Evolutionary conservation across 2,113 vertebrate genomes (phyloP).

Genomic region (Larimichthys crocea): DNA sequence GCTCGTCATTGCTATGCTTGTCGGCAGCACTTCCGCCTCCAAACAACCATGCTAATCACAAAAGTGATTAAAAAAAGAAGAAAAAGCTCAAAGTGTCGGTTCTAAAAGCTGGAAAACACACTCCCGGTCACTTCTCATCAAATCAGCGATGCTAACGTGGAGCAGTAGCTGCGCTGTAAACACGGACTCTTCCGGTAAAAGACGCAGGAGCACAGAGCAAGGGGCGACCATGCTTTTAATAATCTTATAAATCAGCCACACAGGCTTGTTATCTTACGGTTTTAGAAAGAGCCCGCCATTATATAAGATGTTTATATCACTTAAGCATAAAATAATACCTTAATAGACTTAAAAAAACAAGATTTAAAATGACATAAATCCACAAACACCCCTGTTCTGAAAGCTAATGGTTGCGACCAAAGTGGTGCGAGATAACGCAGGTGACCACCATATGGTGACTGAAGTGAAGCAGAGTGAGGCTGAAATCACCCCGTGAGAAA

Average conservation of each 20-base stretch:
- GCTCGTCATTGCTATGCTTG: slow-evolving; percentile 61
- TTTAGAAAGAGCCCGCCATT: accelerated
- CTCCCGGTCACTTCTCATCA: background rate
- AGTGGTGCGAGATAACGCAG: slow-evolving; percentile 70
- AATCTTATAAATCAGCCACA: background rate
- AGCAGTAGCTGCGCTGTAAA: slow-evolving; percentile 73
- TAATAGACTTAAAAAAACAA: background rate
- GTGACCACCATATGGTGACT: slow-evolving; percentile 13
- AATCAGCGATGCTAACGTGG: slow-evolving; percentile 56
- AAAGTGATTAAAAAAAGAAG: background rate
- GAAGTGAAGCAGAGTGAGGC: background rate
- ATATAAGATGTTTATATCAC: accelerated
- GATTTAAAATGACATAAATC: background rate
- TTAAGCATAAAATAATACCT: accelerated
- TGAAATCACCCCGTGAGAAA: background rate
- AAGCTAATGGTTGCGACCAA: slow-evolving; percentile 64
- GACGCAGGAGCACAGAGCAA: slow-evolving; percentile 56
- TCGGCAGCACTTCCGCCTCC: slow-evolving; percentile 7
- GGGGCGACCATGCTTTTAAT: accelerated
- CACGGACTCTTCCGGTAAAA: slow-evolving; percentile 76
- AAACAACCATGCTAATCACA: slow-evolving; percentile 14
- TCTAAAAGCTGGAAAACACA: background rate
- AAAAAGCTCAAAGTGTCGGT: background rate
- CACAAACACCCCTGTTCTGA: background rate
- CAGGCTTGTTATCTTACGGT: background rate